phyloP scores from a whole-genome alignment of 1,140 invertebrate species.

The Lordiphosa clarofinis region DNA sequence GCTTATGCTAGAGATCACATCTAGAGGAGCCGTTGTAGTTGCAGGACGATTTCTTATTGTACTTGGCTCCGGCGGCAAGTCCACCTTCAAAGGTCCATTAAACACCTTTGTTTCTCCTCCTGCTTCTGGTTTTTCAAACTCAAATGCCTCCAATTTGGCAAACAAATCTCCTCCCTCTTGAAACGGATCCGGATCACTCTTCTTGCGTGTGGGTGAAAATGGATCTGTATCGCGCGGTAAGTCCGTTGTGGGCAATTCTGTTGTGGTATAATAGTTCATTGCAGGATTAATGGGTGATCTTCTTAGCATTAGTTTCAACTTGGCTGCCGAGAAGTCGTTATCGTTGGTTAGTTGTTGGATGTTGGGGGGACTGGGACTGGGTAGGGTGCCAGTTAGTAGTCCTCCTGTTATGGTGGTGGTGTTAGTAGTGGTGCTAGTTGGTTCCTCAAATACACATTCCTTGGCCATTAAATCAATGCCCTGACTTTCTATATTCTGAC shows the following conservation, averaged over 20 bases:
- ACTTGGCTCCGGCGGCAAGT: slow-evolving; percentile 53
- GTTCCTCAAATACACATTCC: slow-evolving; percentile 53
- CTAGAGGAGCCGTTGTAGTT: slow-evolving; percentile 34
- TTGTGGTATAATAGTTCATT: slow-evolving; percentile 74
- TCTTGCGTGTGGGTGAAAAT: slow-evolving; percentile 77
- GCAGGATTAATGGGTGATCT: slow-evolving; percentile 57
- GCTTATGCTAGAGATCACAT: slow-evolving; percentile 77
- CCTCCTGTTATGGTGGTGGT: slow-evolving; percentile 25
- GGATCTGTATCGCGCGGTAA: slow-evolving; percentile 78
- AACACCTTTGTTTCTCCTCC: slow-evolving; percentile 26
- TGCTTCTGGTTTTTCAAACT: slow-evolving; percentile 79
- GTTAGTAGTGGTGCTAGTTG: slow-evolving; percentile 29
- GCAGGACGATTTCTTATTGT: slow-evolving; percentile 49
- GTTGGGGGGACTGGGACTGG: slow-evolving; percentile 4
- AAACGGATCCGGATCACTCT: slow-evolving; percentile 85
- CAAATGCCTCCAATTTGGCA: slow-evolving; percentile 83
- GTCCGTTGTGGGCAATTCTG: slow-evolving; percentile 52
- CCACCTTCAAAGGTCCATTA: slow-evolving; percentile 62
- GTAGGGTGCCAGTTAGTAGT: not conserved
- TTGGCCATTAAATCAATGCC: slow-evolving; percentile 55
- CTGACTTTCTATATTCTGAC: slow-evolving; percentile 44
- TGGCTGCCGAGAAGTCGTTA: slow-evolving; percentile 54
- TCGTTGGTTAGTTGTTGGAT: slow-evolving; percentile 19
- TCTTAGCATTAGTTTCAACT: slow-evolving; percentile 63
- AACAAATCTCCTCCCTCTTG: slow-evolving; percentile 84